Evolutionary conservation across 2,888 invertebrate genomes (phyloP).

Genomic region (Sinhomidia bicolor): DNA sequence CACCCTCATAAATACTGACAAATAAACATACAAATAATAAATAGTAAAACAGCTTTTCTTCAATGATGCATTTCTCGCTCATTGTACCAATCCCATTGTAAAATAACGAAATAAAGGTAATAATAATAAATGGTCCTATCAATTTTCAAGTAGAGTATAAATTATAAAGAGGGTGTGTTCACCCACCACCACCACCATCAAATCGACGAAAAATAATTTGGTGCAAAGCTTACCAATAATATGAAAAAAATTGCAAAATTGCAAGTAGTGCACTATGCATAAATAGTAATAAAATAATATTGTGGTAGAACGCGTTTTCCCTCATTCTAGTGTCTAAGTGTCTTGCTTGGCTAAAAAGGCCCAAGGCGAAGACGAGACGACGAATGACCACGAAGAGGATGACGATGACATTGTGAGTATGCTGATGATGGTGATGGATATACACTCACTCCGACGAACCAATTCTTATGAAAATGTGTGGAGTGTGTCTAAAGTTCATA

Average conservation of each 20-base stretch:
- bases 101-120: neutral
- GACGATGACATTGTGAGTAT: too few relatives aligned
- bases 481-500: too few relatives aligned
- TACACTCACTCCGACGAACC: too few relatives aligned
- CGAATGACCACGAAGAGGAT: too few relatives aligned
- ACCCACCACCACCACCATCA: neutral
- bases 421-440: too few relatives aligned
- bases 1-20: neutral
- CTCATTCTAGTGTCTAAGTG: too few relatives aligned
- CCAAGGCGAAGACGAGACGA: too few relatives aligned
- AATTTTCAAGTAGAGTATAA: constrained; percentile 16
- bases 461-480: too few relatives aligned
- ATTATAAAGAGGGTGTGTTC: constrained; percentile 27
- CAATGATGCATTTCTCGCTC: neutral
- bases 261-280: neutral
- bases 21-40: neutral
- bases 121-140: constrained; percentile 2
- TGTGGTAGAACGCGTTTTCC: too few relatives aligned
- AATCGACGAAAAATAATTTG: neutral
- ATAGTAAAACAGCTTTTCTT: neutral
- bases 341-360: too few relatives aligned
- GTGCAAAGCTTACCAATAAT: too few relatives aligned
- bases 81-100: neutral
- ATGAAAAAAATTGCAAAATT: neutral
- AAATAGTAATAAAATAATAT: too few relatives aligned